Base-by-base conservation (phyloP, 2,888 invertebrate species). In the Corythucha ciliata region DNA sequence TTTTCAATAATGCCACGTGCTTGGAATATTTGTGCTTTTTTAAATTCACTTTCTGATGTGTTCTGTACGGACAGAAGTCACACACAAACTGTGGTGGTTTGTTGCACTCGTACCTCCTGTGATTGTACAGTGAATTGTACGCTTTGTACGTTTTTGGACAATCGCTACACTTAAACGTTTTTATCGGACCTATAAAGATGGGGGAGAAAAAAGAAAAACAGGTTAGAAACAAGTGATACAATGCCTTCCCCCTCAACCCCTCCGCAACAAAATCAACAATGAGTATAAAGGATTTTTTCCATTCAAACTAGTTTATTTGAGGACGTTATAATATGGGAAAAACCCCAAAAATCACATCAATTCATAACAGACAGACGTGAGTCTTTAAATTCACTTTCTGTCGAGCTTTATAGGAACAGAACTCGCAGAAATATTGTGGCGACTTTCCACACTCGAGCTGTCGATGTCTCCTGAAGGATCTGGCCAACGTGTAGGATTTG, bases 31-130 rank as follows among this genome's bases (percentile, higher is more conserved):
- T 7, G 24, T 49, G 53, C 18, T n/a, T 41, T 46, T 50, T 52
- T 4, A 60, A 51, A 32, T 52, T 47, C 22, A 41, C 52, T 41
- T 60, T 60, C n/a, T 57, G 57, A 10, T 60, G 57, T 14, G 58
- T 57, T 27, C 53, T 53, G 41, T 54, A 56, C 3, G 51, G 52
- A 21, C 61, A 61, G 33, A 47, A 48, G 1, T 48, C 51, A 21
- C 61, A 61, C 32, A 42, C 26, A 39, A 59, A 58, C 27, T 55
- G 57, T 12, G 58, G 58, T n/a, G 49, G 57, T n/a, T 66, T 67
- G 27, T 56, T 58, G 33, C 59, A 59, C 33, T 58, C 59, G 42
- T 55, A 59, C 42, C 50, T 53, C 48, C 41, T 45, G 39, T 59
- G 59, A 36, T 47, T 52, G 24, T 48, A 39, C 20, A 59, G 33